Base-by-base conservation (phyloP, 2,113 vertebrate species). In the Xenopus laevis region DNA sequence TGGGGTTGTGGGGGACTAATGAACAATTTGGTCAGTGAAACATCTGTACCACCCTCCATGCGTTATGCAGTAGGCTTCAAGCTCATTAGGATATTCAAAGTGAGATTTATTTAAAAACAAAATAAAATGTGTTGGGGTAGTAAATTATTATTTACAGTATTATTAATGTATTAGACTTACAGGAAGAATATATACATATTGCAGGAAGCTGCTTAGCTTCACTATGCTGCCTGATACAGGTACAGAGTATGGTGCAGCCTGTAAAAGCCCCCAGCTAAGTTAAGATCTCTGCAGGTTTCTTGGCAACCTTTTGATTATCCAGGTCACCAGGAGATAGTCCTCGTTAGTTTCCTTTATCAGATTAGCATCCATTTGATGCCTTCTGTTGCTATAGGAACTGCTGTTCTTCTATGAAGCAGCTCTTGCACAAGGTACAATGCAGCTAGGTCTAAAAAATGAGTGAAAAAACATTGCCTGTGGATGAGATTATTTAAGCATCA, bases 271-370 rank as follows among this genome's bases (percentile, higher is more conserved):
- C 71, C 8, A 44, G 71, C 47, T 53, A 58, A 17, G 13, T 60
- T 20, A 60, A 27, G 20, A 2, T 9, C 27, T 52, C 66, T 55
- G n/a, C 23, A 27, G 58, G 59, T 68, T 69, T 18, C 73, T 27
- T 76, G 73, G 66, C 73, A 76, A 69, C 65, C 73, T 40, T 30
- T 64, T 52, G 27, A 68, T 76, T 18, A 69, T 63, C 66, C 66
- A 69, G 73, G 73, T 75, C 73, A 76, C 40, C 66, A 69, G 23
- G 59, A 76, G 59, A 76, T 62, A 55, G 59, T 21, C 57, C 73
- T 69, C n/a, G 10, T 58, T 63, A 60, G 72, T 50, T 68, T 20
- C 58, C 69, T 76, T 75, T 47, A 75, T 75, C 23, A 44, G 12
- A 68, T 62, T 75, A 59, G 33, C 65, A 69, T 53, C 27, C 23